These are phyloP conservation scores for Hapalemur alaotrensis DNA, from an alignment of 2,797 vertebrate genomes.

Conservation along the genomic window DNA sequence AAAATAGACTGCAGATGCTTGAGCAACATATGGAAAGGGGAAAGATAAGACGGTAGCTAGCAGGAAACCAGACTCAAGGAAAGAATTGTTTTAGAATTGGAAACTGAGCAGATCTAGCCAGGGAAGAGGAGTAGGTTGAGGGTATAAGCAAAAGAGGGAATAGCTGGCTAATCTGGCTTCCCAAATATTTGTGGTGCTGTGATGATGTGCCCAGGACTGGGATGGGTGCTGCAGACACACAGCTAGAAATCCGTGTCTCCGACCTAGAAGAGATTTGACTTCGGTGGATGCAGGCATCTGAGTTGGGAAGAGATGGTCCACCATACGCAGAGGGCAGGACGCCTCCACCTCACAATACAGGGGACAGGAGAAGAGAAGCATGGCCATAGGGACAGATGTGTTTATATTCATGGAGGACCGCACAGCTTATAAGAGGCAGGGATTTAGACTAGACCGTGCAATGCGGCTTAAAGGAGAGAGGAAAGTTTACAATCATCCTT, in stretches of 20 bases:
- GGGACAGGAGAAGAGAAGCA: background rate
- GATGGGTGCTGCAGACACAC: background rate
- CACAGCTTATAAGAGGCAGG: too few species aligned
- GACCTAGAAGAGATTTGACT: fast-evolving
- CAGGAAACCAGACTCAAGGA: background rate
- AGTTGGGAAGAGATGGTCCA: background rate
- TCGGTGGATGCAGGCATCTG: too few species aligned
- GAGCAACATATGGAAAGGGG: background rate
- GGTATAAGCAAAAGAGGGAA: background rate
- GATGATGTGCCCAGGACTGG: fast-evolving
- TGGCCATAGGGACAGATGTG: fast-evolving
- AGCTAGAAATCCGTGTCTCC: too few species aligned
- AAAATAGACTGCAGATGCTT: background rate
- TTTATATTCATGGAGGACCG: fast-evolving
- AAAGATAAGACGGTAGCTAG: background rate
- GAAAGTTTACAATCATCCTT: background rate
- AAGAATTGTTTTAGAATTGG: background rate
- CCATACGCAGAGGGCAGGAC: fast-evolving
- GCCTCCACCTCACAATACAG: fast-evolving
- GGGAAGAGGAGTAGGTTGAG: fast-evolving
- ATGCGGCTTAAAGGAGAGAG: background rate
- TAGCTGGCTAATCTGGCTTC: too few species aligned
- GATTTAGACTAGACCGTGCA: too few species aligned
- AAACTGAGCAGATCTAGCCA: background rate
- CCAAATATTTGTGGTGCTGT: fast-evolving